A percentile compares a stretch with the other conserved stretches of the same genome.
Evolutionary conservation across 2,797 vertebrate genomes (phyloP).

Genomic region (Acridotheres tristis): DNA sequence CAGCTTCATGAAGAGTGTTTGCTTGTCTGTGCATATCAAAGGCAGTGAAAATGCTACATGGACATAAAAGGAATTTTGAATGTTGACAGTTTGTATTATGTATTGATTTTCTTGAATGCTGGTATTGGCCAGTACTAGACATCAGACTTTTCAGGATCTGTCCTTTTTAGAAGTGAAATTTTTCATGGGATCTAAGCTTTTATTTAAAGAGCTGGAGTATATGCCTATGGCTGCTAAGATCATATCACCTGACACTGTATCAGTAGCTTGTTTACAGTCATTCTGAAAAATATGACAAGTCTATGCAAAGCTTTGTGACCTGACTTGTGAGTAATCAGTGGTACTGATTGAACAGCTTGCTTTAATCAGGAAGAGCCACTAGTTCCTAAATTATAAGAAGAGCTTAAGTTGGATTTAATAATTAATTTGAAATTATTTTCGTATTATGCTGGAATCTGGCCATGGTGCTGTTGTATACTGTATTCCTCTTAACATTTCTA

Average conservation of each 20-base stretch:
- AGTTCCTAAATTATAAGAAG: neutral
- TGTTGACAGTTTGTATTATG: neutral
- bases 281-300: neutral
- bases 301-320: neutral
- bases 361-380: neutral
- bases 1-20: neutral
- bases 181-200: neutral
- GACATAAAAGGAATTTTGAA: neutral
- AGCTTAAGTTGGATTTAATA: neutral
- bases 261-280: neutral
- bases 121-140: neutral
- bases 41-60: neutral
- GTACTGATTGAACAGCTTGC: neutral
- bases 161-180: neutral
- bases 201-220: neutral
- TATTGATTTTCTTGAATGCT: neutral
- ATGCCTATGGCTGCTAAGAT: neutral
- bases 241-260: neutral
- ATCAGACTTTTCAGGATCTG: neutral
- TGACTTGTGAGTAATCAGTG: neutral
- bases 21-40: neutral
- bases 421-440: neutral
- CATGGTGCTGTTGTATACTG: neutral
- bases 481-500: neutral
- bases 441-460: neutral